Evolutionary conservation across 2,888 invertebrate genomes (phyloP).

Genomic region (Cenopis cana): DNA sequence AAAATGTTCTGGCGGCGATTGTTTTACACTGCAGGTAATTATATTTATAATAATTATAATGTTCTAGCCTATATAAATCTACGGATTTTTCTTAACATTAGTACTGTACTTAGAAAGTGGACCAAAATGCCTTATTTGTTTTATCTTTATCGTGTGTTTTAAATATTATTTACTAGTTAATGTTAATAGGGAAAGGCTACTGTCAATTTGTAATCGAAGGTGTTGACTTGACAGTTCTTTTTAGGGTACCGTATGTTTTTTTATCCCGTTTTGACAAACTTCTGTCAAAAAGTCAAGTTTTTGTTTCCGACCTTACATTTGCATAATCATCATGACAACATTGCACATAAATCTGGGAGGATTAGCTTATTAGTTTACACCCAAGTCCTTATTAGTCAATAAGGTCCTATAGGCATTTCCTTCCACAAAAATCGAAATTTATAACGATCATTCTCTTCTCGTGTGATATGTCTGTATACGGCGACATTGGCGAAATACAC

Average conservation of each 20-base stretch:
- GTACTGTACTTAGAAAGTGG: not conserved
- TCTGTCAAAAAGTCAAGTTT: not conserved
- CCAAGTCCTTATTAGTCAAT: too few relatives aligned
- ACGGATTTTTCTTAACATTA: not conserved
- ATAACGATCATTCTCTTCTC: too few relatives aligned
- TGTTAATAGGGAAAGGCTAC: not conserved
- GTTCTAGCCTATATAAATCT: not conserved
- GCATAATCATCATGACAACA: not conserved
- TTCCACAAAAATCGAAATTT: too few relatives aligned
- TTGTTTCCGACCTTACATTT: not conserved
- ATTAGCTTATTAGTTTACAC: too few relatives aligned
- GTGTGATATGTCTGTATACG: too few relatives aligned
- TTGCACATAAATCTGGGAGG: too few relatives aligned
- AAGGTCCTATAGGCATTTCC: too few relatives aligned
- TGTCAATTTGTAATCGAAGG: not conserved
- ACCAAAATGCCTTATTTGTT: not conserved
- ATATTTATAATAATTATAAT: not conserved
- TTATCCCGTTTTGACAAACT: not conserved
- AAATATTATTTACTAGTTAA: not conserved
- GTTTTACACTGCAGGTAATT: conserved; percentile 14
- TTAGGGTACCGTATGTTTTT: not conserved
- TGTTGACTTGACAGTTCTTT: conserved; percentile 9
- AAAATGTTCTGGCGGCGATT: conserved; percentile 1
- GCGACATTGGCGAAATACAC: too few relatives aligned
- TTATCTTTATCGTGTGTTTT: not conserved